These are phyloP conservation scores for Pentamera pediparva DNA, from an alignment of 53 echinoderm and acorn worm species.

Conservation along the genomic window DNA sequence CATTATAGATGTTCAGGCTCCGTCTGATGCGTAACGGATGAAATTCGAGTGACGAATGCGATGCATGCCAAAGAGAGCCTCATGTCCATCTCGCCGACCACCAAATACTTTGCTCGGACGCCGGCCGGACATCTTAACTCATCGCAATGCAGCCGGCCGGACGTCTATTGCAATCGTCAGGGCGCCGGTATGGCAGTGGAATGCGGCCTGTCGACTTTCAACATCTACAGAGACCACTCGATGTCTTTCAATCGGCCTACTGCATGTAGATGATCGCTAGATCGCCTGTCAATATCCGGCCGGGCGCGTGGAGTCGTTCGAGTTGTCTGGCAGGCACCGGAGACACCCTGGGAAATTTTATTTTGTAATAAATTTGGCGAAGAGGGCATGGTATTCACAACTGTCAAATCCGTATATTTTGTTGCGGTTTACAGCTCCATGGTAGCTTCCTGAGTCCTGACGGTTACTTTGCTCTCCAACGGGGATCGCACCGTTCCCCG, in stretches of 20 bases:
- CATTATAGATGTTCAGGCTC: too few species aligned
- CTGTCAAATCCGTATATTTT: too few species aligned
- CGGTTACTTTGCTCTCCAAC: too few species aligned
- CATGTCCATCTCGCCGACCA: neutral
- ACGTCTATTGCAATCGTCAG: neutral
- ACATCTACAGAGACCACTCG: neutral
- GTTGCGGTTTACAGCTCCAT: too few species aligned
- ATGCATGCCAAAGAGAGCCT: neutral
- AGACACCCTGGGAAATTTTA: neutral
- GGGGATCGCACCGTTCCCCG: too few species aligned
- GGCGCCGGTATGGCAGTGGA: neutral
- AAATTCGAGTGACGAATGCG: neutral
- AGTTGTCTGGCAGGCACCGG: conserved; percentile 4
- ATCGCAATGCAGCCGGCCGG: neutral
- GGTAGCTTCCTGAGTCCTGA: too few species aligned
- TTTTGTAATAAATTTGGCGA: neutral
- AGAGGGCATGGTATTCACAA: too few species aligned
- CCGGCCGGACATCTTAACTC: neutral
- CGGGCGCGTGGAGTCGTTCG: conserved; percentile 4
- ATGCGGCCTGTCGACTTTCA: neutral
- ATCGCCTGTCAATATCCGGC: neutral
- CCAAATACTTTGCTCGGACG: neutral
- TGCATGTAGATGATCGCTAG: conserved; percentile 4
- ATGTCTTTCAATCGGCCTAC: too few species aligned
- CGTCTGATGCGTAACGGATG: neutral